Base-by-base conservation (phyloP, 2,113 vertebrate species). In the Labeo catla region DNA sequence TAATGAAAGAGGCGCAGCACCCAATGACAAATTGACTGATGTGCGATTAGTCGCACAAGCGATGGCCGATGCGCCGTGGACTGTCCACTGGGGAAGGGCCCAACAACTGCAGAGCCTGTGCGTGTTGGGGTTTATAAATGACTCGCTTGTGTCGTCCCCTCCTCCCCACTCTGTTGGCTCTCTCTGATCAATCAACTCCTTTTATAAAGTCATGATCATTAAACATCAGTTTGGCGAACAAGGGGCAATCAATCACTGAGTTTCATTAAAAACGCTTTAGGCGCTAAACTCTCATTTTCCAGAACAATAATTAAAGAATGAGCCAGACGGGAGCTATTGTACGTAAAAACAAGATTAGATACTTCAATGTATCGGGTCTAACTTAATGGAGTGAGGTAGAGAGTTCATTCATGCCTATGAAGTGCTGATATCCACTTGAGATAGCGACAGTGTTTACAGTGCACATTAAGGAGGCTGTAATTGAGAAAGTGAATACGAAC, bases 11-110 rank as follows among this genome's bases (percentile, higher is more conserved):
- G 95, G 94, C 93, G 91, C 94, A 93, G 95, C 90, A 94, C 72
- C 68, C 92, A 94, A 95, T 97, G 97, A 98, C 96, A 98, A 95
- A 96, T 94, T 96, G 96, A 97, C 95, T 96, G 94, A 94, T 94
- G 94, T 92, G 95, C 93, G 96, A 97, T 97, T 97, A 96, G 95
- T 94, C 92, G 91, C 94, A 93, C 95, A 94, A 95, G 94, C 59
- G 87, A 86, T 87, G 89, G 91, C 91, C 91, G 94, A 95, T 91
- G 94, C 92, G 90, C 84, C 89, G 70, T 89, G 92, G 93, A 93
- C 89, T 91, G 88, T 91, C 90, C 83, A 76, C 85, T 11, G 66
- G 90, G 88, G 61, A 78, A 93, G 92, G 91, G 91, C 89, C 65
- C 89, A 52, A 86, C 63, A 72, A 89, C 89, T 87, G 74, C 57